Base-by-base conservation (phyloP, 2,113 vertebrate species). In the Bombycilla garrulus region DNA sequence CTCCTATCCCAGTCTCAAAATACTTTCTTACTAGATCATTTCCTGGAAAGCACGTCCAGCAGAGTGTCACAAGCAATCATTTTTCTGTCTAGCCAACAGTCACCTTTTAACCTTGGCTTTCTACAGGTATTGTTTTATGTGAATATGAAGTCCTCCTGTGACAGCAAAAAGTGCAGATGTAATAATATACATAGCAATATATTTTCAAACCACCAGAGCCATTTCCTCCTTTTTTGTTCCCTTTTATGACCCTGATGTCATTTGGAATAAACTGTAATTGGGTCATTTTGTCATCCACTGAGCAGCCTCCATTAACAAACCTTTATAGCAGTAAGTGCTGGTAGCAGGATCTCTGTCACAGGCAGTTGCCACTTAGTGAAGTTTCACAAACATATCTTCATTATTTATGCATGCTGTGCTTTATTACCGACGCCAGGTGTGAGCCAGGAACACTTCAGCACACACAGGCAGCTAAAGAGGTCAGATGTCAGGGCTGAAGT, bases 301-400 rank as follows among this genome's bases (percentile, higher is more conserved):
- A 96, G 94, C 88, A 96, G 93, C 60, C 69, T 81, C 89, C 83
- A 86, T 95, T 95, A 96, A 86, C 73, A 88, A 77, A 72, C 79
- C 95, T 96, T 90, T 95, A 54, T 81, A 69, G 83, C 84, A 33
- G 74, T 81, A 42, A 87, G 74, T 84, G 48, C 69, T 88, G 23
- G 93, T 94, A 86, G 95, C 24, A 25, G 54, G 86, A 86, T 95
- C 94, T 91, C 92, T 97, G 96, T 97, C 97, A 97, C 95, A 97
- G 95, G 88, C 96, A 97, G 95, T 97, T 96, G 91, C 95, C 96
- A 94, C 96, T 97, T 97, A 97, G 93, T 97, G 96, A 96, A 97
- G 96, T 97, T 97, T 97, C 95, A 83, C 96, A 91, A 96, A 93
- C 80, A 67, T 93, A 88, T 95, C 94, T 96, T 95, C 92, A 95